Base-by-base conservation (phyloP, 2,888 invertebrate species). In the Masnerella sp. region DNA sequence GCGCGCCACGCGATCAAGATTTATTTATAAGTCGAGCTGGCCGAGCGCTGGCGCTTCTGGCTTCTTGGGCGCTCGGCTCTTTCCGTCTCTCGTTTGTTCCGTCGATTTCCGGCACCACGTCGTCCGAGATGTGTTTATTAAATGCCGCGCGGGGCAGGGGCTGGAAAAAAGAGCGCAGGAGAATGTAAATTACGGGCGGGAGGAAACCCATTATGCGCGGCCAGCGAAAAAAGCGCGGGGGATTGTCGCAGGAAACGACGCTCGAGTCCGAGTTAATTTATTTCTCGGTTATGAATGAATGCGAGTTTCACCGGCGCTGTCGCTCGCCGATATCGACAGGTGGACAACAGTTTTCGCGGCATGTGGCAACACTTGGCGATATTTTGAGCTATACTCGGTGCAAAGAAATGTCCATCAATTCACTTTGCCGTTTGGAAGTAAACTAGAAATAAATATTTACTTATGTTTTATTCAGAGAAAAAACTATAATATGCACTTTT, bases 1-100 rank as follows among this genome's bases (percentile, higher is more conserved):
- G 79, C 77, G 85, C 85, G 87, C 87, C 87, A 87, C 87, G 87
- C 87, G 87, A 87, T 85, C 87, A 84, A 86, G 87, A 87, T 86
- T 87, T 87, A 87, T 87, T 87, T 87, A 87, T 87, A 87, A 86
- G 84, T 83, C 81, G 82, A 80, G 79, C 80, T 76, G 47, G 78
- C 76, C 75, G 12, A 7, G 36, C 18, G 47, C 71, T 65, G 68
- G 69, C 76, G 75, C 69, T 74, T 75, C 70, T 68, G 51, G 74
- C 36, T 36, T 42, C 72, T 15, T 69, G 51, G 28, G 43, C 61
- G 43, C 38, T 72, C 71, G 54, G 71, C 67, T 52, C 71, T 72
- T 68, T 70, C 59, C 68, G 65, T 51, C 49, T 56, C 71, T 76
- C 74, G 49, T 67, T 67, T 71, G 71, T 72, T 72, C 42, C 47